Percentiles rank a stretch among this genome's conserved stretches.
Conservation (phyloP, 2,888 invertebrate genomes). For the Neuroscelio doddi region DNA sequence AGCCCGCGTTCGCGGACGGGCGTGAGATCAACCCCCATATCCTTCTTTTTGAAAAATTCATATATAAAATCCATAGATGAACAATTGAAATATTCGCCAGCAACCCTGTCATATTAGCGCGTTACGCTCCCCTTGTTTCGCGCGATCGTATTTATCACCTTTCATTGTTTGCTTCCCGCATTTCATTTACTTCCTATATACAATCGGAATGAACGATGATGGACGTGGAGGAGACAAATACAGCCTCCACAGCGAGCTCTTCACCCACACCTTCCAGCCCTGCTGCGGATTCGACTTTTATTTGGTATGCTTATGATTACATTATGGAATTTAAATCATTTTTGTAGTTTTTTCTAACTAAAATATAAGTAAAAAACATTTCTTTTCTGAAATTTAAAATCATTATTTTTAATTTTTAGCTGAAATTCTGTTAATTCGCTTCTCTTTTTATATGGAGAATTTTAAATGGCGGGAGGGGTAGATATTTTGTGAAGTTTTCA, state of each 20-base stretch:
- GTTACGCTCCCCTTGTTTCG: slow-evolving; percentile 29
- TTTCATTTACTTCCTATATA: slow-evolving; percentile 22
- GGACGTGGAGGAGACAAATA: slow-evolving; percentile 70
- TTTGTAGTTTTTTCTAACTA: not conserved
- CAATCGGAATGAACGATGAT: slow-evolving; percentile 69
- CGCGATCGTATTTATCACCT: slow-evolving; percentile 7
- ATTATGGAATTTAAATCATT: too few species aligned
- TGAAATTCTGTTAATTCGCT: too few species aligned
- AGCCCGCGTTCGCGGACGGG: slow-evolving; percentile 70
- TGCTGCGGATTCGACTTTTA: slow-evolving; percentile 67
- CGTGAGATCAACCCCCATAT: slow-evolving; percentile 57
- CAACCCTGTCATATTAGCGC: slow-evolving; percentile 23
- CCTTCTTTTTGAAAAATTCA: slow-evolving; percentile 11
- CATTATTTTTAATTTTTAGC: too few species aligned
- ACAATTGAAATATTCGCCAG: too few species aligned
- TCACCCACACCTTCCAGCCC: slow-evolving; percentile 70
- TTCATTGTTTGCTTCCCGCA: slow-evolving; percentile 11
- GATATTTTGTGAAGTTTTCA: too few species aligned
- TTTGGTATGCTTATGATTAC: slow-evolving; percentile 67
- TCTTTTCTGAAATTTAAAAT: too few species aligned
- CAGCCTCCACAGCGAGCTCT: slow-evolving; percentile 68
- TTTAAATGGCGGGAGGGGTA: too few species aligned
- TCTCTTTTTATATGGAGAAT: too few species aligned
- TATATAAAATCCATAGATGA: slow-evolving; percentile 12
- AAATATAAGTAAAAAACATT: too few species aligned